phyloP scores from a whole-genome alignment of 1,140 invertebrate species.

The Oncopeltus fasciatus region DNA sequence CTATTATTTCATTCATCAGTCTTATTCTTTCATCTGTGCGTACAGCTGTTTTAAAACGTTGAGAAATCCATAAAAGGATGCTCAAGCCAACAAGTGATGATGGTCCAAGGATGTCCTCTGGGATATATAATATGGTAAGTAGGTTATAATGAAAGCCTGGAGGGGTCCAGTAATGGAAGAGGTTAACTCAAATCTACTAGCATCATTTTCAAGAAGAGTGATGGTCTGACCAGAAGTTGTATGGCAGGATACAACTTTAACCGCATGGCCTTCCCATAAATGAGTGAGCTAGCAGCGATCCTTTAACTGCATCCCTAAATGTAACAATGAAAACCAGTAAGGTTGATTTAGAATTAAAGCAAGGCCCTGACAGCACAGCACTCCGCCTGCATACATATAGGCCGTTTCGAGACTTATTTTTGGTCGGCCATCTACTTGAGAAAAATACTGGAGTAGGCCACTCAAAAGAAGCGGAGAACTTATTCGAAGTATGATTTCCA shows the following conservation, averaged over 20 bases:
- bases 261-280: constrained; percentile 63
- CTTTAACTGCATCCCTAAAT: constrained; percentile 66
- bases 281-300: constrained; percentile 58
- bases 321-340: constrained; percentile 57
- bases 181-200: constrained; percentile 51
- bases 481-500: constrained; percentile 39
- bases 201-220: constrained; percentile 83
- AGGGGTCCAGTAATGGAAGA: constrained; percentile 60
- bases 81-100: constrained; percentile 61
- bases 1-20: constrained; percentile 70
- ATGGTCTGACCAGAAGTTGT: constrained; percentile 78
- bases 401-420: constrained; percentile 38
- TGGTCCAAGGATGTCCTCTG: constrained; percentile 46
- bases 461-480: constrained; percentile 57
- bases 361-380: constrained; percentile 52
- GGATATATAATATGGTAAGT: too few relatives aligned
- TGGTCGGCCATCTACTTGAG: constrained; percentile 19
- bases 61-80: constrained; percentile 50
- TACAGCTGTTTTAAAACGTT: constrained; percentile 47
- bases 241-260: constrained; percentile 50
- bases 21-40: constrained; percentile 64
- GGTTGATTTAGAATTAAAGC: constrained; percentile 60
- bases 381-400: constrained; percentile 47
- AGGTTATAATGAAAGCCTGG: constrained; percentile 57
- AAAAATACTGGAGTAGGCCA: constrained; percentile 52